Evolutionary conservation across 92 coral and sea anemone species (phyloP).

Genomic region (Muricea muricata): DNA sequence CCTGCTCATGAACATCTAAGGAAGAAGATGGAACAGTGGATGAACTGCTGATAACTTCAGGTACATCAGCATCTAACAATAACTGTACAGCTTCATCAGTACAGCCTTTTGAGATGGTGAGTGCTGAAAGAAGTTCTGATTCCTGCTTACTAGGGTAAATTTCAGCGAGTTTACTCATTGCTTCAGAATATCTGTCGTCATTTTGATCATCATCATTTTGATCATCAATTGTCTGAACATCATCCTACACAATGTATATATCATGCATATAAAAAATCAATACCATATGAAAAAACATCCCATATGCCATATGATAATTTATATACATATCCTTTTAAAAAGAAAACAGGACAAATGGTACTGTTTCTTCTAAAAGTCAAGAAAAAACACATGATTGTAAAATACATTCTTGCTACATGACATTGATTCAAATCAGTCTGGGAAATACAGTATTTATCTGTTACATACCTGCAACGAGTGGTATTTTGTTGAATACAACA

Average conservation of each 20-base stretch:
- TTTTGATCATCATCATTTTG: too few species aligned
- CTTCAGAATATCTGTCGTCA: background rate
- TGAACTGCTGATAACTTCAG: background rate
- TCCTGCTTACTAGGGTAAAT: background rate
- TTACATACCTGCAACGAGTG: too few species aligned
- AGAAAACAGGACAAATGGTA: too few species aligned
- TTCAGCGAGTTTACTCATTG: background rate
- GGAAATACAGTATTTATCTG: too few species aligned
- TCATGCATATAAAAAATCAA: background rate
- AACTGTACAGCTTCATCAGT: background rate
- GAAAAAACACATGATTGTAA: too few species aligned
- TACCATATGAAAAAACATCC: background rate
- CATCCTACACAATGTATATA: background rate
- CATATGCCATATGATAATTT: too few species aligned
- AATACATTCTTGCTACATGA: too few species aligned
- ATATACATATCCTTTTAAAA: too few species aligned
- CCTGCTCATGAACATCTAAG: background rate
- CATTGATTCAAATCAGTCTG: too few species aligned
- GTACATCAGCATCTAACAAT: background rate
- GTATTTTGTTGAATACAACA: too few species aligned
- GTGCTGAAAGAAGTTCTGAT: background rate
- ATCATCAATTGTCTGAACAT: background rate
- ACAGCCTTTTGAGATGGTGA: background rate
- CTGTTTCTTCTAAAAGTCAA: too few species aligned
- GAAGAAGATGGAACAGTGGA: background rate